Conservation (phyloP, 2,888 invertebrate genomes). For the Galerucella pusilla region DNA sequence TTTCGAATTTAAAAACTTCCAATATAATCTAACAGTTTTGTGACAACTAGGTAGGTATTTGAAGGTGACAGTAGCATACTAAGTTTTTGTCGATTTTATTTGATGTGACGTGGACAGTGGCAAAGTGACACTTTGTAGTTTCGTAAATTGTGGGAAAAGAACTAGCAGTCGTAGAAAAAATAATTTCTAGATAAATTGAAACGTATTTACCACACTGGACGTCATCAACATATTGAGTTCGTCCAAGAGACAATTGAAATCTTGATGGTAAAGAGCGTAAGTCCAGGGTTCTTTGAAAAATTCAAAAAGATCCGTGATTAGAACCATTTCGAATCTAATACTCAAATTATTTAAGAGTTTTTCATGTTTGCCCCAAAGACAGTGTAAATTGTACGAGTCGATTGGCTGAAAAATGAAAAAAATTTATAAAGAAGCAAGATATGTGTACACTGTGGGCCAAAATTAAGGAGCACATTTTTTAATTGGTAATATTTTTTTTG, state of each 20-base stretch:
- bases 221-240: slow-evolving; percentile 51
- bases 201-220: slow-evolving; percentile 43
- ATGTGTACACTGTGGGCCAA: too few relatives aligned
- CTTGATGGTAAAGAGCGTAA: slow-evolving; percentile 72
- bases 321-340: slow-evolving; percentile 69
- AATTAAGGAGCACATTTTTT: not conserved
- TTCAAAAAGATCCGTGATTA: slow-evolving; percentile 74
- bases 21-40: too few relatives aligned
- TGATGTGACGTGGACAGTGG: too few relatives aligned
- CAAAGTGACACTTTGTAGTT: too few relatives aligned
- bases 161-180: too few relatives aligned
- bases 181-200: too few relatives aligned
- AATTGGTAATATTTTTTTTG: too few relatives aligned
- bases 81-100: too few relatives aligned
- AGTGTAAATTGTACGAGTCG: slow-evolving; percentile 69
- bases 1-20: too few relatives aligned
- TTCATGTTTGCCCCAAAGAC: slow-evolving; percentile 80
- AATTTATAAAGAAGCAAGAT: slow-evolving; percentile 13
- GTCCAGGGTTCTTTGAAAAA: slow-evolving; percentile 77
- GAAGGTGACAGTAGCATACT: too few relatives aligned
- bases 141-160: too few relatives aligned
- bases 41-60: too few relatives aligned
- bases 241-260: slow-evolving; percentile 66
- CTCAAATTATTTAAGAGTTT: slow-evolving; percentile 75
- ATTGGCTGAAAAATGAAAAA: slow-evolving; percentile 64